Evolutionary conservation across 2,888 invertebrate genomes (phyloP).

Genomic region (Macaria notata): DNA sequence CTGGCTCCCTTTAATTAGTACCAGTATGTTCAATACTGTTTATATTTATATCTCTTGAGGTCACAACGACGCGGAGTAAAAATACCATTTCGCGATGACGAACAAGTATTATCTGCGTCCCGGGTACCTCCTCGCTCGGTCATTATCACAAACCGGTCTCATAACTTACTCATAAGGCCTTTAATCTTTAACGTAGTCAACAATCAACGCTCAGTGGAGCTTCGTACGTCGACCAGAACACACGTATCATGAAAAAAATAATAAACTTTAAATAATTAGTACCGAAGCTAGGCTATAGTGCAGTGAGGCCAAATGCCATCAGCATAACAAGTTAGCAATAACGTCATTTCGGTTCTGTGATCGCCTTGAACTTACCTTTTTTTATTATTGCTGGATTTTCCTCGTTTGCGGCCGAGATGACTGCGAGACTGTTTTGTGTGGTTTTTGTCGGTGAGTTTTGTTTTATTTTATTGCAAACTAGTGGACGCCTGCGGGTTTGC

Average conservation of each 20-base stretch:
- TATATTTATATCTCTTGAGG: background rate
- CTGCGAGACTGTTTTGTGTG: conserved; percentile 50
- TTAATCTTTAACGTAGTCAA: conserved; percentile 21
- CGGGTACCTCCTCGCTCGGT: conserved; percentile 1
- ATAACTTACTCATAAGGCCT: too few relatives aligned
- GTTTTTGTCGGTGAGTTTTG: conserved; percentile 68
- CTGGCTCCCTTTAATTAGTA: too few relatives aligned
- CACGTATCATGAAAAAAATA: conserved; percentile 13
- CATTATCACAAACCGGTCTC: conserved; percentile 23
- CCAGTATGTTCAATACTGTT: too few relatives aligned
- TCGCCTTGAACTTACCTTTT: conserved; percentile 50
- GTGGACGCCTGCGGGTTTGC: too few relatives aligned
- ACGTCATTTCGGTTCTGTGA: conserved; percentile 28
- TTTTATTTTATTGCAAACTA: conserved; percentile 16
- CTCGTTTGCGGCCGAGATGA: conserved; percentile 58
- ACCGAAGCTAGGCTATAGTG: conserved; percentile 18
- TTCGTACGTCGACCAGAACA: background rate
- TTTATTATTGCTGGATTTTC: conserved; percentile 56
- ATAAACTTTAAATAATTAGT: conserved; percentile 2
- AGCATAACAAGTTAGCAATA: conserved; percentile 30
- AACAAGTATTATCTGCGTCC: background rate
- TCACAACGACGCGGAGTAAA: conserved; percentile 6
- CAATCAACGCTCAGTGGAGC: conserved; percentile 10
- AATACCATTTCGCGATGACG: conserved; percentile 23
- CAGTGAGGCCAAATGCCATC: conserved; percentile 34